Base-by-base conservation (phyloP, 2,797 vertebrate species). In the Alauda arvensis region DNA sequence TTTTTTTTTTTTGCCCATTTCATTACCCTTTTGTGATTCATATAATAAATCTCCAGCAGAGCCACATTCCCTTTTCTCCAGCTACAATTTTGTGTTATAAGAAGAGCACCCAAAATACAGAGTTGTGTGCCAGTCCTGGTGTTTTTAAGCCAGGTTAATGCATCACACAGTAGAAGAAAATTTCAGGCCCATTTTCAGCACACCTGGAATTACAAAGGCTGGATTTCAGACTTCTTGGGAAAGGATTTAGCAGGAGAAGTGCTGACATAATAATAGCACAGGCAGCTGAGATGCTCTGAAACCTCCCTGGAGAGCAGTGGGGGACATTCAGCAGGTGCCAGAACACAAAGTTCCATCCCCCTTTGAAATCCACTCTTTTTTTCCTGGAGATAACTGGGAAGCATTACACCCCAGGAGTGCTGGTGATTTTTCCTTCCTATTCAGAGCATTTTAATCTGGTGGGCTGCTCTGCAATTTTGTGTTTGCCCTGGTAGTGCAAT, bases 391-490 rank as follows among this genome's bases (percentile, higher is more conserved):
- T 77, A 23, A 8, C 28, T 80, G 57, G 48, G 43, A 75, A 79
- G 75, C 40, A 45, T 87, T 76, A 57, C 12, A 7, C 85, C 87
- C 77, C 61, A 18, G 81, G 74, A 28, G 71, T 62, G 65, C 87
- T 49, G 53, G 46, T 83, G 71, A 76, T 91, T 93, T 93, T 88
- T 76, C 66, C 49, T 74, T 60, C 59, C 67, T 20, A 1, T 80
- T 85, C 33, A n/a, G 62, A 48, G 48, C 72, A 7, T 77, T 91
- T 84, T 88, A 83, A 9, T 31, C 59, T 53, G 42, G 29, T 25
- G 15, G 81, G 69, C 88, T 75, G 83, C 77, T 90, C 83, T 91
- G 80, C 85, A 88, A 29, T 92, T 93, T 92, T 42, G 79, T 10
- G 9, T 77, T 90, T 78, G 80, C 46, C 49, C 66, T 48, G 31